Evolutionary conservation across 2,888 invertebrate species (phyloP).

Genomic region (Cephus sareptanus): DNA sequence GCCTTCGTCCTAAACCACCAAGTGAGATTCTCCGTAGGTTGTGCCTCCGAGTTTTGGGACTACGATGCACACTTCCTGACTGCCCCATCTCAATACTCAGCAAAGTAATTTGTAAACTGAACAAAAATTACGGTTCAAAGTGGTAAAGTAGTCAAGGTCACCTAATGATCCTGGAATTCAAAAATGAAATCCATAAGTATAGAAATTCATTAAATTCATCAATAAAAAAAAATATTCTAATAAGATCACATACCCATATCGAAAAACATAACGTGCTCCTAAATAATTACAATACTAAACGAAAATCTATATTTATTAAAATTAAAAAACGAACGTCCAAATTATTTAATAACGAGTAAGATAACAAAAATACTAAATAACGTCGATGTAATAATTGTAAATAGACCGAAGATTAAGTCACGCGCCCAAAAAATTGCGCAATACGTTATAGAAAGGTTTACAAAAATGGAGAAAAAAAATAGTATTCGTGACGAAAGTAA

Average conservation of each 20-base stretch:
- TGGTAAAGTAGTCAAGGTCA: not conserved
- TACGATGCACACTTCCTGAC: slow-evolving; percentile 33
- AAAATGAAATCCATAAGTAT: not conserved
- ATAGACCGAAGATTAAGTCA: not conserved
- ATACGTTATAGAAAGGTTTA: not conserved
- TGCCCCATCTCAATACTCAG: slow-evolving; percentile 32
- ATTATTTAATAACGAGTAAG: not conserved
- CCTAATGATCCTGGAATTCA: not conserved
- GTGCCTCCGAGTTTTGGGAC: slow-evolving; percentile 26
- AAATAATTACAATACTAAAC: not conserved
- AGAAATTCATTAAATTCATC: not conserved
- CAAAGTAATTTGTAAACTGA: not conserved
- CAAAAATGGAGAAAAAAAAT: not conserved
- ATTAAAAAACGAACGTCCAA: not conserved
- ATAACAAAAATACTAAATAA: not conserved
- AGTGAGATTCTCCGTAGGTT: slow-evolving; percentile 30
- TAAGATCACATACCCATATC: not conserved
- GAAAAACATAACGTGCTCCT: not conserved
- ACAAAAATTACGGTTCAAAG: not conserved
- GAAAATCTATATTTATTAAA: too few relatives aligned
- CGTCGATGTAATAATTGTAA: not conserved
- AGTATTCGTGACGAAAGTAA: not conserved
- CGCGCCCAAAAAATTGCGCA: not conserved
- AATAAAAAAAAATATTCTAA: not conserved
- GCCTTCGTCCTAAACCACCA: slow-evolving; percentile 29